A percentile compares a stretch with the other conserved stretches of the same genome.
Conservation (phyloP, 2,113 vertebrate genomes). For the Tragulus kanchil region DNA sequence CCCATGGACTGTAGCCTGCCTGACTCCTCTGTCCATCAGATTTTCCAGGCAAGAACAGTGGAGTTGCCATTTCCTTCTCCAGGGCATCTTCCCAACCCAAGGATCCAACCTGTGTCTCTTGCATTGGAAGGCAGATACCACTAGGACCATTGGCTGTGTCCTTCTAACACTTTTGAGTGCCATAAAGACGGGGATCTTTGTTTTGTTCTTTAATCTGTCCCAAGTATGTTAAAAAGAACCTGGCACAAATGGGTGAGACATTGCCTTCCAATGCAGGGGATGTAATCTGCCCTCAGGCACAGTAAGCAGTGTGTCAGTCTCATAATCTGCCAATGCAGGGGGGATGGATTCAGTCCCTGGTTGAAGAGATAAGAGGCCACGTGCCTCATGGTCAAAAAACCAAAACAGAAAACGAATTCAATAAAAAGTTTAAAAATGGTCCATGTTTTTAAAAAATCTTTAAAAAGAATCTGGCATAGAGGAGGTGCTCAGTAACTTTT, state of each 20-base stretch:
- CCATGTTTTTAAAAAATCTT: neutral
- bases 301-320: too few relatives aligned
- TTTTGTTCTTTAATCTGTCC: neutral
- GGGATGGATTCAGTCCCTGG: neutral
- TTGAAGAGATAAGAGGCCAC: neutral
- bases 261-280: neutral
- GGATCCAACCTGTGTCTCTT: neutral
- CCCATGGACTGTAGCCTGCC: neutral
- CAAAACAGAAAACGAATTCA: neutral
- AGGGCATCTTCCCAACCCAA: neutral
- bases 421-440: neutral
- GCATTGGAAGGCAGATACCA: neutral
- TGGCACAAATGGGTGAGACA: neutral
- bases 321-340: too few relatives aligned
- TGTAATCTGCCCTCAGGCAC: too few relatives aligned
- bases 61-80: neutral
- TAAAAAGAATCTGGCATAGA: neutral
- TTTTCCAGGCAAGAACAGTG: neutral
- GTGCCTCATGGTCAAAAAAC: neutral
- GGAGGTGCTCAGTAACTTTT: neutral
- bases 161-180: neutral
- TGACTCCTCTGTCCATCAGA: neutral
- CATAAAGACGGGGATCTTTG: neutral
- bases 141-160: neutral
- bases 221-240: neutral